Percentiles rank a stretch among this genome's conserved stretches.
Conservation (phyloP, 1,140 invertebrate species). For the Rhynchophorus ferrugineus region DNA sequence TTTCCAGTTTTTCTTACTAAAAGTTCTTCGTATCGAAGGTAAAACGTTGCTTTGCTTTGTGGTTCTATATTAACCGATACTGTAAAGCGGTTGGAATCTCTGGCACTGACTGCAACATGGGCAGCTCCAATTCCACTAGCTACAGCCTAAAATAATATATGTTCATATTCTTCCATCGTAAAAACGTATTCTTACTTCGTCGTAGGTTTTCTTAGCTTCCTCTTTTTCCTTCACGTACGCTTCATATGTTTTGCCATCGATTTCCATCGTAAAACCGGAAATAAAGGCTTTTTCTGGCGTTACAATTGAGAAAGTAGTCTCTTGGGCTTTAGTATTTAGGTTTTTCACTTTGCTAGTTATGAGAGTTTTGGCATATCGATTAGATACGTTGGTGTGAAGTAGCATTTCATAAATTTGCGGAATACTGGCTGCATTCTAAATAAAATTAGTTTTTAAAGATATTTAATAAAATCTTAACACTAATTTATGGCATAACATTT, state of each 20-base stretch:
- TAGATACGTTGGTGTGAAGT: conserved; percentile 48
- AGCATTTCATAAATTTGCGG: conserved; percentile 45
- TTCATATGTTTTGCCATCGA: conserved; percentile 47
- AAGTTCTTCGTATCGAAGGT: conserved; percentile 59
- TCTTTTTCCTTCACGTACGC: conserved; percentile 54
- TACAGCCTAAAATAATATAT: conserved; percentile 44
- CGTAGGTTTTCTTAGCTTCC: conserved; percentile 57
- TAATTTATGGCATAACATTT: too few species aligned
- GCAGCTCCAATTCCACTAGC: conserved; percentile 51
- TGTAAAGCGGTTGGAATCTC: conserved; percentile 58
- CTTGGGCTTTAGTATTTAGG: conserved; percentile 46
- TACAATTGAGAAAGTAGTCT: conserved; percentile 53
- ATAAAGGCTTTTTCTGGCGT: conserved; percentile 59
- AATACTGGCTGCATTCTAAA: too few species aligned
- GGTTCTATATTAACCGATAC: conserved; percentile 56
- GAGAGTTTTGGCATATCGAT: conserved; percentile 53
- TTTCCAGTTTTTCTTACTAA: conserved; percentile 47
- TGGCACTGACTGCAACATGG: conserved; percentile 49
- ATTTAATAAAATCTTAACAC: too few species aligned
- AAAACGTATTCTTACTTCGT: conserved; percentile 40
- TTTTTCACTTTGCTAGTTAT: conserved; percentile 53
- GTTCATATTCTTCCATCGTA: background rate
- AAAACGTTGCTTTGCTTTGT: conserved; percentile 50
- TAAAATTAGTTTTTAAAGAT: too few species aligned
- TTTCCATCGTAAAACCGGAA: conserved; percentile 54